Conservation (phyloP, 2,113 vertebrate species). For the Malurus alboscapulatus region DNA sequence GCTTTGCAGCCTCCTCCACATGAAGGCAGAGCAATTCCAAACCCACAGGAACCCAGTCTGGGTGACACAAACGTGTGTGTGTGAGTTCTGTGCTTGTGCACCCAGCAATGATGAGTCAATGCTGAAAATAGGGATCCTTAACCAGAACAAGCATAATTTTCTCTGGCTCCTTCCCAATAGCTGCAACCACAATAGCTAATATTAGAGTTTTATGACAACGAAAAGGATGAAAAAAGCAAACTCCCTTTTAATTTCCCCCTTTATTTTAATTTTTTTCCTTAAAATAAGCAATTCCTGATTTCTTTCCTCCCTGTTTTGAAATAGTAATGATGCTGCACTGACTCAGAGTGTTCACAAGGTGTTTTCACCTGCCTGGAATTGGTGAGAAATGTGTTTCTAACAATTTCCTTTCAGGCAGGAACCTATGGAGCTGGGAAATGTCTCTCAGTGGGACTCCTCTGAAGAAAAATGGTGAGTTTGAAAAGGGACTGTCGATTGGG, state of each 20-base stretch:
- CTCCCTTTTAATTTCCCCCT: not conserved
- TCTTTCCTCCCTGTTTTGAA: not conserved
- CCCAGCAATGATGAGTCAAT: not conserved
- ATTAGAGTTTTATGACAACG: not conserved
- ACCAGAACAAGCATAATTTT: not conserved
- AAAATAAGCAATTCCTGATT: not conserved
- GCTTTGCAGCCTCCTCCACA: not conserved
- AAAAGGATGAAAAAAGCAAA: not conserved
- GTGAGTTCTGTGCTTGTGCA: not conserved
- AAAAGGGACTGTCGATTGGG: not conserved
- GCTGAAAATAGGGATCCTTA: not conserved
- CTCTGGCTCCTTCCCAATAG: not conserved
- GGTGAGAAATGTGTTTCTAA: not conserved
- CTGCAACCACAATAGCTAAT: not conserved
- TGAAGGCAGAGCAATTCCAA: not conserved
- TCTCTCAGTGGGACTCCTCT: not conserved
- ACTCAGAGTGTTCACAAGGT: not conserved
- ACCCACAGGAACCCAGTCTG: fast-evolving
- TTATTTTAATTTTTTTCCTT: not conserved
- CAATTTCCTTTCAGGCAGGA: not conserved
- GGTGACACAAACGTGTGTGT: fast-evolving
- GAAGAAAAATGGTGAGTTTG: not conserved
- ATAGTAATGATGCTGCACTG: not conserved
- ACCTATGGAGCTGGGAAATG: not conserved
- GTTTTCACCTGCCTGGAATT: not conserved